Conservation (phyloP, 2,888 invertebrate genomes). For the Drosophila demipolita region DNA sequence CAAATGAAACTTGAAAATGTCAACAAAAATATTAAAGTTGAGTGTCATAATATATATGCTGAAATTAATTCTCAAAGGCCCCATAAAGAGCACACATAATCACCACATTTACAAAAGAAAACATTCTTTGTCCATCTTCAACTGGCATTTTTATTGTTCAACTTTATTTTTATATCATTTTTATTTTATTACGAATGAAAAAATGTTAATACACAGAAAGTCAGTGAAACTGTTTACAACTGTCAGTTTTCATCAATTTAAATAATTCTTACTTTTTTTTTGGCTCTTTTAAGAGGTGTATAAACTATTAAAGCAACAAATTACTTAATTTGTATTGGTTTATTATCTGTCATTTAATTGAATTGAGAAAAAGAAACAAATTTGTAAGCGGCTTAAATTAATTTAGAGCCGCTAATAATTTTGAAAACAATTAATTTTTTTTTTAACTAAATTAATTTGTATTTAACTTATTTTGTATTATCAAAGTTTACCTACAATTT, state of each 20-base stretch:
- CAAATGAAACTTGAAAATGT: conserved; percentile 51
- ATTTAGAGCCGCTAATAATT: background rate
- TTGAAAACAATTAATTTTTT: background rate
- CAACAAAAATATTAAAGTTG: conserved; percentile 78
- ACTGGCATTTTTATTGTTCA: conserved; percentile 27
- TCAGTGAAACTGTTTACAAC: background rate
- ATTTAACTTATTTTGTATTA: background rate
- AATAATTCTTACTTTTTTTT: background rate
- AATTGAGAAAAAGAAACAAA: background rate
- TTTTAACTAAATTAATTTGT: background rate
- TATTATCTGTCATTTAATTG: background rate
- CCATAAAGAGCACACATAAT: conserved; percentile 42
- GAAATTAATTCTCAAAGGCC: conserved; percentile 70
- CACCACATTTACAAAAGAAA: conserved; percentile 6
- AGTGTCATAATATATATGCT: conserved; percentile 75
- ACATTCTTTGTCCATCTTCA: conserved; percentile 26
- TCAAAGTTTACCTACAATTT: background rate
- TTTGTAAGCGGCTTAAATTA: background rate
- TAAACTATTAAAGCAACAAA: background rate
- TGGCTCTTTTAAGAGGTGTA: too few relatives aligned
- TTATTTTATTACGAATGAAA: background rate
- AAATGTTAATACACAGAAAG: background rate
- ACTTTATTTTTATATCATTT: background rate
- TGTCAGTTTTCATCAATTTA: background rate
- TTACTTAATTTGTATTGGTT: background rate